Conservation (phyloP, 2,888 invertebrate species). For the Tetramorium bicarinatum region DNA sequence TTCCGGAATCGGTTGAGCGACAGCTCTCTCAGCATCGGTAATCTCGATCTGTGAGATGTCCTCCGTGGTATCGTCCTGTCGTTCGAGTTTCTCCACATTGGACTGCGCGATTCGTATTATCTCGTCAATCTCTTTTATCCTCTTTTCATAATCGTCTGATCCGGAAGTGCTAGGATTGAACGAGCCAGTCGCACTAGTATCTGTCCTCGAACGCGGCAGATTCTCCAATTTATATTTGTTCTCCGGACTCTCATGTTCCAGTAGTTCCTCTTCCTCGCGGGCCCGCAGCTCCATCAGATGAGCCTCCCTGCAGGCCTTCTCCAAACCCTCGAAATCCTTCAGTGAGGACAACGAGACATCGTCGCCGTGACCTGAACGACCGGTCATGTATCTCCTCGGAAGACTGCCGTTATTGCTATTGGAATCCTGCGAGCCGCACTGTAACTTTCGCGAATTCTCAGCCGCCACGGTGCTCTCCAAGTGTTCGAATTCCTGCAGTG, state of each 20-base stretch:
- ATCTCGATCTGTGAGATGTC: constrained; percentile 86
- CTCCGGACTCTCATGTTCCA: constrained; percentile 90
- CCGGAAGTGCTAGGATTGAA: constrained; percentile 86
- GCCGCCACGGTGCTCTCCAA: constrained; percentile 94
- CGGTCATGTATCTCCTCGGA: constrained; percentile 90
- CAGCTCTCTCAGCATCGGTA: constrained; percentile 76
- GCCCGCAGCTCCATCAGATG: constrained; percentile 94
- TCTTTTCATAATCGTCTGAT: constrained; percentile 89
- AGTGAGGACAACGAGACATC: constrained; percentile 95
- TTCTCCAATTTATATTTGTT: constrained; percentile 88
- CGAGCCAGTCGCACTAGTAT: constrained; percentile 83
- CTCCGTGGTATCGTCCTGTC: constrained; percentile 88
- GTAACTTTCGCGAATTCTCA: constrained; percentile 90
- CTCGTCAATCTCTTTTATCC: constrained; percentile 91
- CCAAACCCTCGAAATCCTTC: constrained; percentile 97
- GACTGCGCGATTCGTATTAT: constrained; percentile 90
- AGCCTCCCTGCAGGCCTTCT: constrained; percentile 95
- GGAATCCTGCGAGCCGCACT: constrained; percentile 94
- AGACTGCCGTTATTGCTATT: constrained; percentile 94
- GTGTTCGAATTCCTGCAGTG: constrained; percentile 97
- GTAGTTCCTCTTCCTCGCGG: constrained; percentile 93
- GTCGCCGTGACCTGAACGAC: constrained; percentile 93
- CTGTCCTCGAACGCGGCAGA: constrained; percentile 75
- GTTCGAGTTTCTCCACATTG: constrained; percentile 89
- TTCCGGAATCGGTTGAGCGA: constrained; percentile 33